phyloP scores from a whole-genome alignment of 2,113 vertebrate genomes.

The Plestiodon gilberti region DNA sequence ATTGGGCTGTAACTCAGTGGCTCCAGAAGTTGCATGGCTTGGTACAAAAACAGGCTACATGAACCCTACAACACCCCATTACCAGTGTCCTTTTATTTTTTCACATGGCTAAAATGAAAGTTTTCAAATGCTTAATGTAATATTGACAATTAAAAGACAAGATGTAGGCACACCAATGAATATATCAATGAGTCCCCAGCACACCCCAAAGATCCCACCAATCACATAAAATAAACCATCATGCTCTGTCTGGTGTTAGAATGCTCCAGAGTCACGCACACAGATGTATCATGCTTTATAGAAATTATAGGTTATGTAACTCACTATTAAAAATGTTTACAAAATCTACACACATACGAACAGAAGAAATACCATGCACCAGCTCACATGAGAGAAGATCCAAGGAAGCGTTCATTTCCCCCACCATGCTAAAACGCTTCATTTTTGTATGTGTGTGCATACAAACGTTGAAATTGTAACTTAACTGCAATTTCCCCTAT shows the following conservation, averaged over 20 bases:
- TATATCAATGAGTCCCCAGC: slow-evolving; percentile 5
- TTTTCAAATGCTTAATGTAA: slow-evolving; percentile 15
- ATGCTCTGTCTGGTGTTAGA: slow-evolving; percentile 68
- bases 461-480: slow-evolving; percentile 49
- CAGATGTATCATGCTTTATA: slow-evolving; percentile 61
- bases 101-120: slow-evolving; percentile 37
- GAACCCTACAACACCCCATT: slow-evolving; percentile 19
- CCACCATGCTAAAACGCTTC: slow-evolving; percentile 47
- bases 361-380: slow-evolving; percentile 69
- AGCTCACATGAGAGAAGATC: slow-evolving; percentile 64
- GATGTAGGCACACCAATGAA: slow-evolving; percentile 31
- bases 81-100: slow-evolving; percentile 55
- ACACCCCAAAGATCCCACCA: slow-evolving; percentile 52
- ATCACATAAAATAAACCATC: slow-evolving; percentile 51
- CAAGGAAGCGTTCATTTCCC: slow-evolving; percentile 62
- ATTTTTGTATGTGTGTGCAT: neutral
- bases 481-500: slow-evolving; percentile 34
- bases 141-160: slow-evolving; percentile 43
- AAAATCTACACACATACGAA: slow-evolving; percentile 11
- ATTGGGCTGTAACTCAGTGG: neutral
- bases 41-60: neutral
- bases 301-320: slow-evolving; percentile 45
- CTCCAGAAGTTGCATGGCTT: neutral
- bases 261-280: slow-evolving; percentile 9
- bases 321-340: slow-evolving; percentile 28